Conservation (phyloP, 2,797 vertebrate genomes). For the Philypnodon macrostomus region DNA sequence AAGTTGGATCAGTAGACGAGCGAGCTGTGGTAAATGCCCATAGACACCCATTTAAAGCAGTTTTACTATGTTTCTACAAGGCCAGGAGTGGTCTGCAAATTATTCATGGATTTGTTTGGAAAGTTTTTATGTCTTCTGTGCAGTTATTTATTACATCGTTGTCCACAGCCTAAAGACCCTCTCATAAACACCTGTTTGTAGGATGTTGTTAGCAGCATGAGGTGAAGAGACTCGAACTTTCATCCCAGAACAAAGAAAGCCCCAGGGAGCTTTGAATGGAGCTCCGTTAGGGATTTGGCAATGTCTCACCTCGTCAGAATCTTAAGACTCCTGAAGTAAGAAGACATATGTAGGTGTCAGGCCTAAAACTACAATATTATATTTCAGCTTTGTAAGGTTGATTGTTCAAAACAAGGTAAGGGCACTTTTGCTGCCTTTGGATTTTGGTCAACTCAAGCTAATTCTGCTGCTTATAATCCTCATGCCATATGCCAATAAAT, state of each 20-base stretch:
- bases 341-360: slow-evolving; percentile 20
- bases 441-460: too few relatives aligned
- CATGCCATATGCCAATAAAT: too few relatives aligned
- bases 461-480: too few relatives aligned
- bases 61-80: slow-evolving; percentile 68
- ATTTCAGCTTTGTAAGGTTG: slow-evolving; percentile 5
- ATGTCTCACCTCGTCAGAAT: slow-evolving; percentile 60
- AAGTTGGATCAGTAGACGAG: slow-evolving; percentile 61
- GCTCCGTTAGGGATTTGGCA: slow-evolving; percentile 55
- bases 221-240: slow-evolving; percentile 64
- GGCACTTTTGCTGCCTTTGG: too few relatives aligned
- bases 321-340: slow-evolving; percentile 35
- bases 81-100: slow-evolving; percentile 47
- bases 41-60: slow-evolving; percentile 66
- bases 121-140: slow-evolving; percentile 42
- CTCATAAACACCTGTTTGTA: slow-evolving; percentile 43
- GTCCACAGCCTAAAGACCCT: slow-evolving; percentile 30
- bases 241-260: slow-evolving; percentile 71
- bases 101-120: slow-evolving; percentile 44
- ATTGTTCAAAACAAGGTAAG: too few relatives aligned
- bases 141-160: slow-evolving; percentile 36
- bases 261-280: slow-evolving; percentile 61
- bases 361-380: background rate
- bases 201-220: slow-evolving; percentile 58
- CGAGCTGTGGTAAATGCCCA: slow-evolving; percentile 48